phyloP scores from a whole-genome alignment of 2,888 invertebrate species.

The Cantharis rufa region DNA sequence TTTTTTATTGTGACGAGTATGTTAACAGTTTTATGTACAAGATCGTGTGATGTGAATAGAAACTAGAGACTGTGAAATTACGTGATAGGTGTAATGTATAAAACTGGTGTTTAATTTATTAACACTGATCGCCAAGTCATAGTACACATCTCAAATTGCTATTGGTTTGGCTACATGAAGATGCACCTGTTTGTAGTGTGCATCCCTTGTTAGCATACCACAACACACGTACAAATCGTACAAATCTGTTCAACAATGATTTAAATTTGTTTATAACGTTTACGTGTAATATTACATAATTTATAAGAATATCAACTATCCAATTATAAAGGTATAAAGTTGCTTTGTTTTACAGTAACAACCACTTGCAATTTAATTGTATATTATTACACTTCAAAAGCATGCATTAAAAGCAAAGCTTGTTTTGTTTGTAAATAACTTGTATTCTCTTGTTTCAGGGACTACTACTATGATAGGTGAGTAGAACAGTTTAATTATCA shows the following conservation, averaged over 20 bases:
- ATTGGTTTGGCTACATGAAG: not conserved
- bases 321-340: constrained; percentile 6
- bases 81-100: too few relatives aligned
- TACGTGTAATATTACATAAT: not conserved
- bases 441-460: constrained; percentile 62
- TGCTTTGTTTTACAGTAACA: constrained; percentile 8
- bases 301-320: constrained; percentile 2
- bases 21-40: too few relatives aligned
- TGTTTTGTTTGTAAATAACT: constrained; percentile 26
- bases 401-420: constrained; percentile 7
- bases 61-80: too few relatives aligned
- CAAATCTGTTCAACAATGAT: not conserved
- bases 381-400: constrained; percentile 22
- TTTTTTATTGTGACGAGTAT: too few relatives aligned
- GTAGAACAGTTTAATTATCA: constrained; percentile 40
- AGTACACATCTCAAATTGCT: not conserved
- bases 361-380: constrained; percentile 32
- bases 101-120: too few relatives aligned
- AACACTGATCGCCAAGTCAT: too few relatives aligned
- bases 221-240: not conserved
- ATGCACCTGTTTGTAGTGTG: not conserved
- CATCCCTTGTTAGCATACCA: not conserved
- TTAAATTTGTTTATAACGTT: not conserved
- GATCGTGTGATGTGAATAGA: too few relatives aligned
- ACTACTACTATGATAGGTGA: constrained; percentile 72